Evolutionary conservation across 2,888 invertebrate genomes (phyloP), one percentile per base, ranked within the genome.

Genomic region (Seira musarum): DNA sequence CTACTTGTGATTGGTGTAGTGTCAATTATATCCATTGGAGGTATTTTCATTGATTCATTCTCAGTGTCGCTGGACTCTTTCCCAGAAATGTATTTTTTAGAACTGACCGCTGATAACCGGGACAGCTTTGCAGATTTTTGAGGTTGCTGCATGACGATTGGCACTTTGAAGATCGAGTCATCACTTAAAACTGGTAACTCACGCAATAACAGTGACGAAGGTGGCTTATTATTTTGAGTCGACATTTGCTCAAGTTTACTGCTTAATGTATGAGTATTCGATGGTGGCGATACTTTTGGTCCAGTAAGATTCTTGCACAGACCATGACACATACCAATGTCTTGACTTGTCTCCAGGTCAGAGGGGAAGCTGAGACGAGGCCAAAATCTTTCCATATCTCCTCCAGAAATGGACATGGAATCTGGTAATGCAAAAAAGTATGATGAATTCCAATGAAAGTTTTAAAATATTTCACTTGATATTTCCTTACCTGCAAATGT

Each of bases 401-500:
- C 82, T 57, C 82, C 83, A 63, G 76, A 40, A 21, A 84, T 80
- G 1, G 86, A 85, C 70, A 85, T 66, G 25, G 86, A 86, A 70
- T 86, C 85, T 86, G 53, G 30, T 61, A 19, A 21, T 35, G 46
- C 57, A 74, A 63, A 30, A 57, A 57, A 5, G 19, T 17, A 17
- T 13, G 15, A 57, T 30, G 53, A 15, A 13, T 10, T 60, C 25
- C n/a, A 35, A 72, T 64, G 13, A 1, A 53, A 66, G 25, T 57
- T 35, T 35, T 19, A 24, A 53, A 22, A 15, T 35, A 19, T 22
- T 40, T 61, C 1, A 40, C 21, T 60, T 57, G 17, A 60, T n/a
- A 5, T 10, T 17, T 60, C 8, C n/a, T 63, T 22, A 90, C 95
- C 95, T 15, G 95, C 94, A 87, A 96, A 96, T 63, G 96, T 96